Conservation (phyloP, 2,888 invertebrate species). For the Poecilus cupreus region DNA sequence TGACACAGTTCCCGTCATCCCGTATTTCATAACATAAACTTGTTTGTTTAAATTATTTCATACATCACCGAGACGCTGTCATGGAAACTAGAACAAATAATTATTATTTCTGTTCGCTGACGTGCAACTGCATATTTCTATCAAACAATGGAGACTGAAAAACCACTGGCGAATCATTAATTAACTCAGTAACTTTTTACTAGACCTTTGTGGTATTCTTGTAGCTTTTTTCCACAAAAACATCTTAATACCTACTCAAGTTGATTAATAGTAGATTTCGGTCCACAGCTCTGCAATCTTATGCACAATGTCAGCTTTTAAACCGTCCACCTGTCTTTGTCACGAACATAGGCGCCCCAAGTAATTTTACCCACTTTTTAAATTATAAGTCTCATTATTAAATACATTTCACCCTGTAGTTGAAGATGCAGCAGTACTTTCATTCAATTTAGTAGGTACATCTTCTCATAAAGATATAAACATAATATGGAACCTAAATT, state of each 20-base stretch:
- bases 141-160: neutral
- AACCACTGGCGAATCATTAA: neutral
- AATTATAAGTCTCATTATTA: neutral
- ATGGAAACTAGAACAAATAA: neutral
- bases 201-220: neutral
- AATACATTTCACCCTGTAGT: neutral
- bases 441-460: neutral
- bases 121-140: neutral
- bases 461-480: neutral
- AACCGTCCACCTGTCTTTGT: conserved; percentile 3
- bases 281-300: neutral
- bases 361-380: conserved; percentile 20
- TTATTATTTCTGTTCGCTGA: neutral
- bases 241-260: conserved; percentile 23
- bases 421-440: neutral
- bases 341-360: neutral
- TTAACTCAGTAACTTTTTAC: neutral
- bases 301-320: conserved; percentile 18
- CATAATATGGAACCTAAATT: no score
- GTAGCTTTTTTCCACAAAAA: conserved; percentile 7
- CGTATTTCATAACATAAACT: neutral
- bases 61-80: neutral
- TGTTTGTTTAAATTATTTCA: neutral
- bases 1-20: neutral
- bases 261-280: conserved; percentile 27